Evolutionary conservation across 2,113 vertebrate genomes (phyloP).

Genomic region (Cyphomyrus discorhynchus): DNA sequence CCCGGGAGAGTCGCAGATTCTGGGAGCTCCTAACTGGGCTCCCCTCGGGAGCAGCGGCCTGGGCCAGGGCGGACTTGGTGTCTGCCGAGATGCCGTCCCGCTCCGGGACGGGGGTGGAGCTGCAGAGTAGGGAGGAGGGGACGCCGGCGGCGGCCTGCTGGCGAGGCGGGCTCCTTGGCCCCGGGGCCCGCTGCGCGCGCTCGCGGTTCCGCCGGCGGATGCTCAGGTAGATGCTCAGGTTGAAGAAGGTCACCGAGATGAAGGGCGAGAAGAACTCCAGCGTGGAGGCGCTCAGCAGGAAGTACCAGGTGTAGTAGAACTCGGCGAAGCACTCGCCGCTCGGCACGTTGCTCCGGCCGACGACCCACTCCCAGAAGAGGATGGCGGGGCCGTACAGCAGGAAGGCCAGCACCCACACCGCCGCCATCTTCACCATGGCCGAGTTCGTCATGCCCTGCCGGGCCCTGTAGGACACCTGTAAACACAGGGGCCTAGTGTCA

Average conservation of each 20-base stretch:
- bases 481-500: neutral
- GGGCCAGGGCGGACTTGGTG: neutral
- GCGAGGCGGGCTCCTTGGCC: slow-evolving; percentile 37
- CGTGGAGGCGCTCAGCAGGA: slow-evolving; percentile 64
- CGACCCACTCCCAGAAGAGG: slow-evolving; percentile 61
- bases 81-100: slow-evolving; percentile 32
- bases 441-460: slow-evolving; percentile 57
- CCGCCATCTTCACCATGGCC: slow-evolving; percentile 66
- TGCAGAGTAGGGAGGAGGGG: slow-evolving; percentile 34
- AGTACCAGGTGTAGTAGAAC: slow-evolving; percentile 73
- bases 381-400: slow-evolving; percentile 77
- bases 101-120: slow-evolving; percentile 17
- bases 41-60: slow-evolving; percentile 26
- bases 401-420: slow-evolving; percentile 75
- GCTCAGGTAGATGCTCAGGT: slow-evolving; percentile 74
- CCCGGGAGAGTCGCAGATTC: slow-evolving; percentile 58
- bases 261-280: slow-evolving; percentile 66
- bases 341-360: slow-evolving; percentile 51
- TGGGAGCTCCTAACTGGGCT: slow-evolving; percentile 48
- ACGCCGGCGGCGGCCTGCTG: slow-evolving; percentile 39
- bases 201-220: slow-evolving; percentile 60
- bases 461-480: slow-evolving; percentile 61
- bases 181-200: slow-evolving; percentile 28
- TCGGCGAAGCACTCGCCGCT: slow-evolving; percentile 62
- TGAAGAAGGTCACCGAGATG: slow-evolving; percentile 61